Evolutionary conservation across 2,113 vertebrate species (phyloP).

Genomic region (Lepidothrix coronata): DNA sequence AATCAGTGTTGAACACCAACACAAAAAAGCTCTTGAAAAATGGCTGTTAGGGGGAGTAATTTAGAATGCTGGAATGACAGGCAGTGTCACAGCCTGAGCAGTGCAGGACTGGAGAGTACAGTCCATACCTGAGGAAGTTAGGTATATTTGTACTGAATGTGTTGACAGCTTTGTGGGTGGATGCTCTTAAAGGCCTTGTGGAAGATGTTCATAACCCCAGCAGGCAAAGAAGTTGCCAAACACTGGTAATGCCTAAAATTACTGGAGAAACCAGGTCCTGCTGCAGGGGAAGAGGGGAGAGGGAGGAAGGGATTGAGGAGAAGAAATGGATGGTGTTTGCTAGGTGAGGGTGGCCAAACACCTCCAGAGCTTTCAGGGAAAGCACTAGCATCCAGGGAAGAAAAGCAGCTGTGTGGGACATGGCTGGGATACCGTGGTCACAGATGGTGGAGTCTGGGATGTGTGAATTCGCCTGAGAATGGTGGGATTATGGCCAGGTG

Average conservation of each 20-base stretch:
- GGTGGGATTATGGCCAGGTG: background rate
- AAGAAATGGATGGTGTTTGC: background rate
- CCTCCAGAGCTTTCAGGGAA: background rate
- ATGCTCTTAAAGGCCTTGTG: background rate
- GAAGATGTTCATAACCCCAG: background rate
- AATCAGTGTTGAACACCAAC: background rate
- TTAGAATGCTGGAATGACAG: background rate
- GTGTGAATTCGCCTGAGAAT: background rate
- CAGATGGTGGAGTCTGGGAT: background rate
- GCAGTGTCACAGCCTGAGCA: background rate
- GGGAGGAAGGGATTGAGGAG: background rate
- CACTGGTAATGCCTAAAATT: background rate
- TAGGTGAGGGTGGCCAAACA: background rate
- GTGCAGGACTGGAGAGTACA: background rate
- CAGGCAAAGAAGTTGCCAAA: background rate
- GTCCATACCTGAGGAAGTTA: background rate
- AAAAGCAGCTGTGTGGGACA: background rate
- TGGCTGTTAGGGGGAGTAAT: background rate
- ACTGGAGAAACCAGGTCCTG: background rate
- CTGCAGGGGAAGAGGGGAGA: background rate
- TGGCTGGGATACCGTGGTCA: accelerated
- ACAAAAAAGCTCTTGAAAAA: background rate
- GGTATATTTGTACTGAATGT: accelerated
- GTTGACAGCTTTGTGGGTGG: background rate
- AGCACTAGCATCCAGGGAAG: background rate